Percentiles rank a stretch among this genome's conserved stretches.
Conservation (phyloP, 2,797 vertebrate genomes). For the Arnoldichthys spilopterus region DNA sequence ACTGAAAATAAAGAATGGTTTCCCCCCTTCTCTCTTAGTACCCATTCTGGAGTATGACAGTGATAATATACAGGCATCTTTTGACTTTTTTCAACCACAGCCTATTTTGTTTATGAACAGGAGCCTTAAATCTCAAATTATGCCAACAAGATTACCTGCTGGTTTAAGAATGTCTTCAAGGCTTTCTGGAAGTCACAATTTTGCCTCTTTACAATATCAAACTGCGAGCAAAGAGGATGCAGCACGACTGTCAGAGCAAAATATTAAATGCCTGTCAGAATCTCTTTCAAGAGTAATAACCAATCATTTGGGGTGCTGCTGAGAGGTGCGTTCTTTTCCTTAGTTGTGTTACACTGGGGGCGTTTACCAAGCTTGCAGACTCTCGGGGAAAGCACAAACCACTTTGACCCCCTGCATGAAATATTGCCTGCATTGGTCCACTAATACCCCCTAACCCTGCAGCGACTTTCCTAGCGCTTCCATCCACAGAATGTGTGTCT, state of each 20-base stretch:
- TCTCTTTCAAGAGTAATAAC: constrained; percentile 5
- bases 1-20: too few relatives aligned
- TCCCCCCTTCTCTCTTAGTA: too few relatives aligned
- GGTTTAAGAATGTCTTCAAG: background rate
- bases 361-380: background rate
- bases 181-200: background rate
- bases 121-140: background rate
- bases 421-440: constrained; percentile 20
- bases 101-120: background rate
- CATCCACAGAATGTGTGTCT: constrained; percentile 20
- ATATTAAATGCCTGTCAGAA: constrained; percentile 11
- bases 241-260: background rate
- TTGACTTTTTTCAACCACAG: too few relatives aligned
- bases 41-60: too few relatives aligned
- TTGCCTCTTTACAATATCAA: background rate
- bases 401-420: constrained; percentile 33
- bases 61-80: too few relatives aligned
- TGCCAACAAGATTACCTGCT: background rate
- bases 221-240: background rate
- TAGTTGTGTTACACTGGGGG: background rate
- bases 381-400: constrained; percentile 8
- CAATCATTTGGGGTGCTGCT: background rate
- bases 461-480: constrained; percentile 27
- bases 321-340: constrained; percentile 21
- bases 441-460: constrained; percentile 33